Percentiles rank a stretch among this genome's conserved stretches.
These are phyloP conservation scores for Zophobas morio DNA, from an alignment of 1,140 invertebrate species.

Conservation along the genomic window DNA sequence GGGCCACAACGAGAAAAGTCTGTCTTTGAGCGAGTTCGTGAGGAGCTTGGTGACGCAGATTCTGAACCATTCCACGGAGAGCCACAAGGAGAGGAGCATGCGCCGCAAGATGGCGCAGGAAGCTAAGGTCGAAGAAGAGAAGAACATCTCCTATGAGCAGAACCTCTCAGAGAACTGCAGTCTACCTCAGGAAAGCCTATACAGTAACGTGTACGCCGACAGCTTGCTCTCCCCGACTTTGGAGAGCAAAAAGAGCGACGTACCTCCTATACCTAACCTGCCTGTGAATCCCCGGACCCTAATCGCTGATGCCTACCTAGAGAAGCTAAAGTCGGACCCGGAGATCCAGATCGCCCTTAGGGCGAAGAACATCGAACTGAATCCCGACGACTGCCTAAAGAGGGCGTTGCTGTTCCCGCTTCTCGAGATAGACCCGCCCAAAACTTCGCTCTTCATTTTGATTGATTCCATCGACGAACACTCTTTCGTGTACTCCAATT, in stretches of 20 bases:
- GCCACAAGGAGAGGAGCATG: constrained; percentile 64
- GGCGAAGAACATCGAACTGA: constrained; percentile 82
- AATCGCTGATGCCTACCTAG: constrained; percentile 86
- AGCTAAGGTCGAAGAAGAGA: constrained; percentile 54
- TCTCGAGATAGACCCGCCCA: constrained; percentile 86
- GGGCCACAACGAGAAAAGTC: constrained; percentile 73
- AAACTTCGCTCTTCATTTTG: constrained; percentile 87
- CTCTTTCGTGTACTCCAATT: constrained; percentile 65
- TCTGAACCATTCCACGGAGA: constrained; percentile 74
- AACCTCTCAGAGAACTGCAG: constrained; percentile 54
- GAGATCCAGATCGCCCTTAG: constrained; percentile 82
- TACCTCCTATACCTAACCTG: constrained; percentile 72
- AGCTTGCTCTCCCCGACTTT: constrained; percentile 58
- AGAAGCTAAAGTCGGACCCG: constrained; percentile 81
- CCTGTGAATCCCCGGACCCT: constrained; percentile 76
- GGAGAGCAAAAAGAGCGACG: constrained; percentile 56
- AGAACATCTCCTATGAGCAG: constrained; percentile 57
- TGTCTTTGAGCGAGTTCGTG: constrained; percentile 89
- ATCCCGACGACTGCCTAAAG: constrained; percentile 93
- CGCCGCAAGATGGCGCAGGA: constrained; percentile 60
- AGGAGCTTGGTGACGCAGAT: constrained; percentile 87
- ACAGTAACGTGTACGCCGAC: constrained; percentile 62
- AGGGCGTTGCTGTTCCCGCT: constrained; percentile 89
- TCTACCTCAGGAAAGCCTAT: constrained; percentile 61
- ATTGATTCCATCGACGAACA: constrained; percentile 95